Evolutionary conservation across 2,888 invertebrate species (phyloP).

Genomic region (Mayetiola destructor): DNA sequence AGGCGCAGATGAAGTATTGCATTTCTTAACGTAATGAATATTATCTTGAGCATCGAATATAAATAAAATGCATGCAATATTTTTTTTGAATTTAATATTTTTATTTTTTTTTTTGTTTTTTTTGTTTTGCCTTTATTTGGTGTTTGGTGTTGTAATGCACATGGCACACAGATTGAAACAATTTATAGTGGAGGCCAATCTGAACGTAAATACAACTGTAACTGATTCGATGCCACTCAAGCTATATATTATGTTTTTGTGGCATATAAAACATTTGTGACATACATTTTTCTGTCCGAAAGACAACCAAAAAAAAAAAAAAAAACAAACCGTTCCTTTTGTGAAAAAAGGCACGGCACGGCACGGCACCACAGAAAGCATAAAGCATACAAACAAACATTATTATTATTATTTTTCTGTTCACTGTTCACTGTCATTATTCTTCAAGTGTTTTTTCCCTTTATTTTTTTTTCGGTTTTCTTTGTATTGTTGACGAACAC

Average conservation of each 20-base stretch:
- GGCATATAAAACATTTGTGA: slow-evolving; percentile 9
- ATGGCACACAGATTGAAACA: background rate
- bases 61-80: too few species aligned
- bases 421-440: slow-evolving; percentile 10
- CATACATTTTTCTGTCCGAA: slow-evolving; percentile 1
- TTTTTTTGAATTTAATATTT: background rate
- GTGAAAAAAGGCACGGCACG: background rate
- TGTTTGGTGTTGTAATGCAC: slow-evolving; percentile 4
- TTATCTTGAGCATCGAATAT: too few species aligned
- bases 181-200: too few species aligned
- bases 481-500: background rate
- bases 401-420: slow-evolving; percentile 8
- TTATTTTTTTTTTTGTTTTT: background rate
- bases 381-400: background rate
- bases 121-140: background rate
- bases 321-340: slow-evolving; percentile 8
- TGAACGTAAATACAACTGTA: too few species aligned
- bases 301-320: too few species aligned
- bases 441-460: background rate
- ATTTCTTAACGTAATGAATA: too few species aligned
- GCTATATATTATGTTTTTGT: too few species aligned
- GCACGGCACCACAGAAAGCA: background rate
- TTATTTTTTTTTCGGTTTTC: background rate
- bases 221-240: too few species aligned
- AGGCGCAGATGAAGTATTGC: too few species aligned